Evolutionary conservation across 2,113 vertebrate species (phyloP).

Genomic region (Clarias magur): DNA sequence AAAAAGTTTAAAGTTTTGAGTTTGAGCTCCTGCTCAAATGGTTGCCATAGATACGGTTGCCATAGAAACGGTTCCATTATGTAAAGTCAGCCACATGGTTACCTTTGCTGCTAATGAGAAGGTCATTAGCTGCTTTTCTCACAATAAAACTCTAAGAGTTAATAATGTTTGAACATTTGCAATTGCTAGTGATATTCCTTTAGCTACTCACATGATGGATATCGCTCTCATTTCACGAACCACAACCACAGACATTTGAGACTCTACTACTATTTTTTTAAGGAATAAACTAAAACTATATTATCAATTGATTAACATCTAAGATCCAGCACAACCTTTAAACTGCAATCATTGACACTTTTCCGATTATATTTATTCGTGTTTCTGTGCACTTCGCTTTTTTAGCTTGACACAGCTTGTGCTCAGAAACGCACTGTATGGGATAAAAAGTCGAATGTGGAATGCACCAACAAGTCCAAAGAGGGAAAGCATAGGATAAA

Average conservation of each 20-base stretch:
- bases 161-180: background rate
- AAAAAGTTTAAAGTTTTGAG: background rate
- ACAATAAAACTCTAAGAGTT: background rate
- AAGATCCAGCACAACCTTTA: background rate
- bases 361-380: background rate
- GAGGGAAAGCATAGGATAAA: background rate
- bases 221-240: background rate
- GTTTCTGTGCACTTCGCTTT: background rate
- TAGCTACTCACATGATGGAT: no score
- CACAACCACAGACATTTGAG: background rate
- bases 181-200: background rate
- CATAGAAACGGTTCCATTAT: background rate
- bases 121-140: background rate
- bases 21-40: background rate
- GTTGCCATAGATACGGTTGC: background rate
- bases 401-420: background rate
- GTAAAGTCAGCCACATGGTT: background rate
- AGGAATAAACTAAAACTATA: background rate
- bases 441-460: background rate
- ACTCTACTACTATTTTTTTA: background rate
- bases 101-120: background rate
- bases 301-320: background rate
- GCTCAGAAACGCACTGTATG: background rate
- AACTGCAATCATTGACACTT: background rate
- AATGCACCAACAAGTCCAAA: background rate